Base-by-base conservation (phyloP, 2,888 invertebrate genomes). In the Drosophila maculinotata region DNA sequence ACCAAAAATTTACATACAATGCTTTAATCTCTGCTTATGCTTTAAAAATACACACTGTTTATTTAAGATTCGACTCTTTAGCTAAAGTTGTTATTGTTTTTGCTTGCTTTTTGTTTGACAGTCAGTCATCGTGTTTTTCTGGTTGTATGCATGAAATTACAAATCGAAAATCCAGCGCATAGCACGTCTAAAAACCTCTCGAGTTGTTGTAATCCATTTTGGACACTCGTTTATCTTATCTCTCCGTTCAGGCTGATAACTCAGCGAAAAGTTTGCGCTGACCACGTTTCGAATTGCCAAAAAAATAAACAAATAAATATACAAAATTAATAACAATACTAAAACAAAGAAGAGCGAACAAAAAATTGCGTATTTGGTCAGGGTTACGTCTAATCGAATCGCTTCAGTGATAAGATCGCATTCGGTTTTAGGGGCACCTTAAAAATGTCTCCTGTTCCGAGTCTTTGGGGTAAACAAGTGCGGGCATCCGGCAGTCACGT, bases 41-140 rank as follows among this genome's bases (percentile, higher is more conserved):
- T 38, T 63, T 38, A 14, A 38, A 23, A 33, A 31, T 10, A 28
- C 31, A 20, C 20, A 20, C n/a, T n/a, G n/a, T n/a, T n/a, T n/a
- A 7, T 23, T 23, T 51, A 72, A 70, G 38, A 72, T 56, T 69
- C 49, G 20, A 20, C 20, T 47, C 36, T 31, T 49, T 20, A 26
- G 60, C 59, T 63, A 28, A 41, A 52, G 42, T 69, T 56, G 63
- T 77, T 74, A 57, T 48, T 69, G 45, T 44, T 33, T 41, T 44
- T 59, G 49, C 41, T 75, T 53, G 48, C 41, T 41, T 58, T 65
- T 58, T 59, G 54, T 53, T 72, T 64, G 59, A 68, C 42, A 48
- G 52, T 44, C 48, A 8, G 23, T 39, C 79, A 23, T 70, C 79
- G 38, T 79, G 76, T 86, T 73, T 84, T 87, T 79, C 80, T 79